A percentile compares a stretch with the other conserved stretches of the same genome.
Evolutionary conservation across 2,888 invertebrate genomes (phyloP).

Genomic region (Agrotis puta): DNA sequence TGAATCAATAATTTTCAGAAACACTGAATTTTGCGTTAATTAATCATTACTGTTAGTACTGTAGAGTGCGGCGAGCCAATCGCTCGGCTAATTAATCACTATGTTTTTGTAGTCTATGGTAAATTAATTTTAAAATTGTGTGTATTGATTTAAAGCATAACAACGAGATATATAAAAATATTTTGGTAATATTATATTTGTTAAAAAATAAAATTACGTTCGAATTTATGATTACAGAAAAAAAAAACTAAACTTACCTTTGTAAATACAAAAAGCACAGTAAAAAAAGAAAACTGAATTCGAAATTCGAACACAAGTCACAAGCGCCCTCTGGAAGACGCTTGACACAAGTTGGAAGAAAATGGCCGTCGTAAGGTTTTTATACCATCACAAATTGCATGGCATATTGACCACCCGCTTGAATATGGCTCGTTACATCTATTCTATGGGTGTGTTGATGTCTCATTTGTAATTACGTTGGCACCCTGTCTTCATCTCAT

Average conservation of each 20-base stretch:
- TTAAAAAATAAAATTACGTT: background rate
- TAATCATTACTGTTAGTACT: no score
- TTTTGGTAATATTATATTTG: no score
- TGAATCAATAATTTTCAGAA: no score
- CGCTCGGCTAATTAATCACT: no score
- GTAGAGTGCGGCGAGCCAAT: no score
- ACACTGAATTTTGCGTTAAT: background rate
- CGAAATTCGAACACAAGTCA: slow-evolving; percentile 66
- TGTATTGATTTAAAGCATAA: no score
- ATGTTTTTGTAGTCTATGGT: no score
- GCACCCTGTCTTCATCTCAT: slow-evolving; percentile 82
- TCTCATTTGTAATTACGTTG: slow-evolving; percentile 83
- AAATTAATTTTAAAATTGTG: no score
- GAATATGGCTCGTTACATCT: slow-evolving; percentile 86
- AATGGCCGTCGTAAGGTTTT: slow-evolving; percentile 72
- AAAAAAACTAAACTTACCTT: slow-evolving; percentile 69
- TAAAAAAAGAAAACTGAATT: slow-evolving; percentile 49
- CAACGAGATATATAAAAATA: no score
- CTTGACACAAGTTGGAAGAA: slow-evolving; percentile 71
- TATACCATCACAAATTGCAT: slow-evolving; percentile 85
- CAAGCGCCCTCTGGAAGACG: slow-evolving; percentile 78
- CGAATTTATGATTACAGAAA: background rate
- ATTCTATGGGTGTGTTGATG: slow-evolving; percentile 84
- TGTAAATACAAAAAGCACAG: slow-evolving; percentile 53
- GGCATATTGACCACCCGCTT: slow-evolving; percentile 85